Evolutionary conservation across 92 coral and sea anemone genomes (phyloP).

Genomic region (Parazoanthus darwini): DNA sequence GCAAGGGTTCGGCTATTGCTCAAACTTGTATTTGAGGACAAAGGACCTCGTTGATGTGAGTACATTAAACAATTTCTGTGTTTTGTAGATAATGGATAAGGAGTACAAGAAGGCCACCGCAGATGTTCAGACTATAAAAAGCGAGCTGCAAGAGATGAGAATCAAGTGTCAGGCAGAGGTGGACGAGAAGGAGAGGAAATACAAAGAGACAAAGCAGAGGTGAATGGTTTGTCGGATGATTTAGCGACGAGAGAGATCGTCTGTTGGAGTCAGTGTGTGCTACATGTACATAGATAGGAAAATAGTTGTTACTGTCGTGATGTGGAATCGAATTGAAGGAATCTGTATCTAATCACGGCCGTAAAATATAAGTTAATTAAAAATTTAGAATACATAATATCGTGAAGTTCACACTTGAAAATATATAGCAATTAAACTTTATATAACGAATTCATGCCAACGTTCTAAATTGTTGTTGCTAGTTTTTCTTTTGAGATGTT

Average conservation of each 20-base stretch:
- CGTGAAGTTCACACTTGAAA: too few species aligned
- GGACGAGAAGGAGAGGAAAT: conserved; percentile 62
- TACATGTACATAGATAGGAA: too few species aligned
- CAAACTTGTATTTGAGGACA: not conserved
- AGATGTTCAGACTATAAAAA: conserved; percentile 60
- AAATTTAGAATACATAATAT: too few species aligned
- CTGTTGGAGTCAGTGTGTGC: not conserved
- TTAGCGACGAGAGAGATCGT: not conserved
- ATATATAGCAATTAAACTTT: too few species aligned
- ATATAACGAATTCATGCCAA: too few species aligned
- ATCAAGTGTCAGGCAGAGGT: conserved; percentile 60
- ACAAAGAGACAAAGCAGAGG: conserved; percentile 65
- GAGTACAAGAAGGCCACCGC: conserved; percentile 68
- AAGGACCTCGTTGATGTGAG: not conserved
- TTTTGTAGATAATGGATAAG: conserved; percentile 67
- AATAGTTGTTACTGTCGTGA: too few species aligned
- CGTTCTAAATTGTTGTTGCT: too few species aligned
- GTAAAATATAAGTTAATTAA: too few species aligned
- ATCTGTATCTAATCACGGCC: too few species aligned
- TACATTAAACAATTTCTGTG: not conserved
- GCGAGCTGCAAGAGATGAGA: conserved; percentile 61
- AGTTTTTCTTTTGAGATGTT: too few species aligned
- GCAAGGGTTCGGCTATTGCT: too few species aligned
- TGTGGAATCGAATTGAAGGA: too few species aligned
- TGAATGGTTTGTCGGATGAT: not conserved